Conservation (phyloP, 23 tunicate genomes). For the Oikopleura vanhoeffeni region DNA sequence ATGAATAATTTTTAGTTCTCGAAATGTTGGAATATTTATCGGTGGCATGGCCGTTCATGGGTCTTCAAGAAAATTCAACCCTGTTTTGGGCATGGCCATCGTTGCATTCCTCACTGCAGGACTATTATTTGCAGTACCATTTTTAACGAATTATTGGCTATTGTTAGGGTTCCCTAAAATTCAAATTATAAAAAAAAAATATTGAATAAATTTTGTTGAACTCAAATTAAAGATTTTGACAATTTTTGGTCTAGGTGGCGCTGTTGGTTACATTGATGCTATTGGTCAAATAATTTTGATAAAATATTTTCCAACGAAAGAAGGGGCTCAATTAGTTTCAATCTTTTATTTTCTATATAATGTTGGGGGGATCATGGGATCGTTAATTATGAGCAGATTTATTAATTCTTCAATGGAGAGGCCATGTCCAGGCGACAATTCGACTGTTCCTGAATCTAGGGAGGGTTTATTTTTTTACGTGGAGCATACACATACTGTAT, state of each 20-base stretch:
- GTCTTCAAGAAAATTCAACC: neutral
- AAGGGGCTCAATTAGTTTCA: neutral
- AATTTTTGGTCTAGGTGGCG: neutral
- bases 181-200: too few species aligned
- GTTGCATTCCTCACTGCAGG: neutral
- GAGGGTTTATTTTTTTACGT: too few species aligned
- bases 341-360: neutral
- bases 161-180: too few species aligned
- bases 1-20: neutral
- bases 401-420: neutral
- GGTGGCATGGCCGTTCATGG: neutral
- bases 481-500: too few species aligned
- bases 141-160: too few species aligned
- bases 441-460: too few species aligned
- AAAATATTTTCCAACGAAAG: neutral
- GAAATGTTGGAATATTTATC: neutral
- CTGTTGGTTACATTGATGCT: neutral
- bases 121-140: neutral
- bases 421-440: slow-evolving; percentile 2
- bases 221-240: too few species aligned
- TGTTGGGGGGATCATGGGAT: neutral
- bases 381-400: neutral
- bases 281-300: neutral
- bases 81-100: neutral
- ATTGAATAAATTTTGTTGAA: too few species aligned